Base-by-base conservation (phyloP, 2,888 invertebrate genomes). In the Tetropium fuscum region DNA sequence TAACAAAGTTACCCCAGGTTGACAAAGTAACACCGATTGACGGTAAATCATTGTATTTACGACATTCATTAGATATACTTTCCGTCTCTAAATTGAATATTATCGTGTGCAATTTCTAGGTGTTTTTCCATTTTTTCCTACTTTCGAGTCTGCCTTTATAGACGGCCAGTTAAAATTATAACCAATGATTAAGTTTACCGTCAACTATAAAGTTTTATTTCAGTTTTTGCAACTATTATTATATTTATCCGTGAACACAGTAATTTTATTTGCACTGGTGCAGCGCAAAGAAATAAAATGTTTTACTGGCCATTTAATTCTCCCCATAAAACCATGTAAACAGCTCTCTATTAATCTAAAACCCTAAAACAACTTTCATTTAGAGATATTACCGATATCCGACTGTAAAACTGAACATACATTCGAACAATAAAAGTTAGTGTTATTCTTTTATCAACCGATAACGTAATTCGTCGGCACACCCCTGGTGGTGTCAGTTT, bases 401-500 rank as follows among this genome's bases (percentile, higher is more conserved):
- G 16, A 8, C 36, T 15, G 36, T 38, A 38, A 38, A 38, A 38
- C 5, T 18, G 38, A 38, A n/a, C 38, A 38, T 38, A 38, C 3
- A 38, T n/a, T 18, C 8, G 13, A 41, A 10, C 22, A 41, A 22
- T 41, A 22, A 22, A 10, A 41, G 19, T 19, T 10, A 41, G 19
- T 41, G 19, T 20, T 41, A 41, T 41, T 22, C 41, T 20, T 19
- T 41, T 22, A 41, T 41, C 41, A 22, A 41, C 20, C 41, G 41
- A 41, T 22, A 22, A 22, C 41, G 22, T 41, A 18, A 41, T 22
- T 41, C 41, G 22, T 41, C 22, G 20, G n/a, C 41, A 22, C 22
- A 22, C 41, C 41, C 41, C 41, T 7, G 22, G 20, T 22, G n/a
- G 22, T 22, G 41, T 41, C 41, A 41, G 55, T 64, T 53, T 51